Conservation (phyloP, 2,113 vertebrate genomes). For the Antechinus flavipes region DNA sequence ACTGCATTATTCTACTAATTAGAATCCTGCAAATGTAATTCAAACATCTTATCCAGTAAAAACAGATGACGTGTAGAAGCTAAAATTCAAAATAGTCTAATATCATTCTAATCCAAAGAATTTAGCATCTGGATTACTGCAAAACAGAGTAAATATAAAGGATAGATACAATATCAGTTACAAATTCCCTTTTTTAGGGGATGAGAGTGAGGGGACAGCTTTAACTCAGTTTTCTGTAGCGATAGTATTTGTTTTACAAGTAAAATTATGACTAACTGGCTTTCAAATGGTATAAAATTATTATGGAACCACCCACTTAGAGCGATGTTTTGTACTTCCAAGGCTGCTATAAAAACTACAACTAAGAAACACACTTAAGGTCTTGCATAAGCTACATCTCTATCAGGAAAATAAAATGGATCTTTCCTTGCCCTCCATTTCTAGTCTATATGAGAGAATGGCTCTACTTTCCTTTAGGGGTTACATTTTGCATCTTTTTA, state of each 20-base stretch:
- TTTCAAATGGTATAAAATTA: conserved; percentile 11
- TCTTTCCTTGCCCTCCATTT: conserved; percentile 9
- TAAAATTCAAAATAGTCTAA: background rate
- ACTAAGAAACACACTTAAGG: background rate
- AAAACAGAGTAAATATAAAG: background rate
- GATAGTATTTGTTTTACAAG: background rate
- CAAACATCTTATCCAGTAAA: background rate
- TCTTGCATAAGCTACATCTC: conserved; percentile 26
- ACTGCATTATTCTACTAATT: background rate
- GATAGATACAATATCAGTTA: background rate
- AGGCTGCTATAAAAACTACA: conserved; percentile 38
- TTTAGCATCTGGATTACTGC: background rate
- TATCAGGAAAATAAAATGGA: conserved; percentile 46
- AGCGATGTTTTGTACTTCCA: conserved; percentile 18
- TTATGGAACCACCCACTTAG: background rate
- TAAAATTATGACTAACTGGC: background rate
- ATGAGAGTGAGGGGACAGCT: background rate
- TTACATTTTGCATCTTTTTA: conserved; percentile 74
- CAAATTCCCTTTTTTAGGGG: background rate
- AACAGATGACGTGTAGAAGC: background rate
- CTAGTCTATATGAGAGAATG: conserved; percentile 42
- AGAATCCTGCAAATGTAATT: background rate
- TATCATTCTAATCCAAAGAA: background rate
- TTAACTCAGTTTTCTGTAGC: background rate
- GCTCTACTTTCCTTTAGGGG: conserved; percentile 65